Percentiles rank a stretch among this genome's conserved stretches.
These are phyloP conservation scores for Antrozous pallidus DNA, from an alignment of 2,797 vertebrate genomes.

Conservation along the genomic window DNA sequence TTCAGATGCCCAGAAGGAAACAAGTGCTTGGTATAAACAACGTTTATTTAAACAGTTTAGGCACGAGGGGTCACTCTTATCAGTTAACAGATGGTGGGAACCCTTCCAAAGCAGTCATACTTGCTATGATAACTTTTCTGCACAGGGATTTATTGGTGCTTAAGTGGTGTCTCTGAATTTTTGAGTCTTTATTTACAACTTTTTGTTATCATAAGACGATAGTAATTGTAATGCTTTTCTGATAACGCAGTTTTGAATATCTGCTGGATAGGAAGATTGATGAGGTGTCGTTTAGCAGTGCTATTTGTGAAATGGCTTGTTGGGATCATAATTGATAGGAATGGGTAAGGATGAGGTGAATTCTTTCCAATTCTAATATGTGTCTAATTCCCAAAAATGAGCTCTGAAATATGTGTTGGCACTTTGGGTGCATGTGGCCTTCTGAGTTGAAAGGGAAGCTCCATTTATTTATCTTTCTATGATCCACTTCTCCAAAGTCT, in stretches of 20 bases:
- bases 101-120: neutral
- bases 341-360: neutral
- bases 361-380: neutral
- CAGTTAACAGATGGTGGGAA: neutral
- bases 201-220: neutral
- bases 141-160: neutral
- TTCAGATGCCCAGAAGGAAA: neutral
- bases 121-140: neutral
- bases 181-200: neutral
- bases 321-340: neutral
- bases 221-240: neutral
- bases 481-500: too few relatives aligned
- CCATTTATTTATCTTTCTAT: too few relatives aligned
- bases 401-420: neutral
- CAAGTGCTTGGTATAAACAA: neutral
- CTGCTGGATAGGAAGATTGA: neutral
- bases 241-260: neutral
- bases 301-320: neutral
- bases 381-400: neutral
- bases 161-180: slow-evolving; percentile 15
- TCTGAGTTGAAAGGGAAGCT: neutral
- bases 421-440: neutral
- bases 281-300: neutral
- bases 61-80: neutral
- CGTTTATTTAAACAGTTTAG: neutral